Evolutionary conservation across 2,888 invertebrate genomes (phyloP).

Genomic region (Leptopilina myrica): DNA sequence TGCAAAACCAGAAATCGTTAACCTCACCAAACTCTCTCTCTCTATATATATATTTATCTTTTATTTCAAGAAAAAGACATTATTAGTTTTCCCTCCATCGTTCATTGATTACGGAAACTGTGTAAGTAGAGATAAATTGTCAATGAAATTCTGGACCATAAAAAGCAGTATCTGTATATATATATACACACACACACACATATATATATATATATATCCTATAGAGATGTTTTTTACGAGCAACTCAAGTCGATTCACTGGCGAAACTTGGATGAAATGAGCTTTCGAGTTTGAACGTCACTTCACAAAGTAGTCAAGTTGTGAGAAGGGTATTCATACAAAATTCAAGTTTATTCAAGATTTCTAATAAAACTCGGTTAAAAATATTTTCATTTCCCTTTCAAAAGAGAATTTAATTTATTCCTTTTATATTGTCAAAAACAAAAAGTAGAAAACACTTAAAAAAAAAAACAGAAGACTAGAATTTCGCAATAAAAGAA

Average conservation of each 20-base stretch:
- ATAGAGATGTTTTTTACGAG: slow-evolving; percentile 18
- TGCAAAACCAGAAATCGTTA: slow-evolving; percentile 50
- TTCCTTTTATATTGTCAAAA: too few relatives aligned
- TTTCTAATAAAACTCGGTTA: neutral
- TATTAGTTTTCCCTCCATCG: neutral
- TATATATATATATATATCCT: neutral
- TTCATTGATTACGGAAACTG: slow-evolving; percentile 20
- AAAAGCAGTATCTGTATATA: neutral
- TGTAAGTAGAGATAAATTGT: slow-evolving; percentile 1
- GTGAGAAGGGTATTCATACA: slow-evolving; percentile 15
- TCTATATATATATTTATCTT: slow-evolving; percentile 32
- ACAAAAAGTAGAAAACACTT: too few relatives aligned
- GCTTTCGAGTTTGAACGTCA: slow-evolving; percentile 39
- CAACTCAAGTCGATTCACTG: slow-evolving; percentile 18
- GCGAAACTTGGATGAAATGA: slow-evolving; percentile 27
- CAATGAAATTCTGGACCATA: slow-evolving; percentile 28
- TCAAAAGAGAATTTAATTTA: too few relatives aligned
- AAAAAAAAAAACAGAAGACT: too few relatives aligned
- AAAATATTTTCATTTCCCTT: neutral
- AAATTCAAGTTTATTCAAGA: slow-evolving; percentile 11
- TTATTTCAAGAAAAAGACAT: neutral
- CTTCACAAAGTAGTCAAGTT: slow-evolving; percentile 24
- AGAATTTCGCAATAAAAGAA: too few relatives aligned
- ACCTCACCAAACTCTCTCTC: slow-evolving; percentile 47
- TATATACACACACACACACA: neutral